Conservation (phyloP, 2,797 vertebrate genomes). For the Thripadectes ignobilis region DNA sequence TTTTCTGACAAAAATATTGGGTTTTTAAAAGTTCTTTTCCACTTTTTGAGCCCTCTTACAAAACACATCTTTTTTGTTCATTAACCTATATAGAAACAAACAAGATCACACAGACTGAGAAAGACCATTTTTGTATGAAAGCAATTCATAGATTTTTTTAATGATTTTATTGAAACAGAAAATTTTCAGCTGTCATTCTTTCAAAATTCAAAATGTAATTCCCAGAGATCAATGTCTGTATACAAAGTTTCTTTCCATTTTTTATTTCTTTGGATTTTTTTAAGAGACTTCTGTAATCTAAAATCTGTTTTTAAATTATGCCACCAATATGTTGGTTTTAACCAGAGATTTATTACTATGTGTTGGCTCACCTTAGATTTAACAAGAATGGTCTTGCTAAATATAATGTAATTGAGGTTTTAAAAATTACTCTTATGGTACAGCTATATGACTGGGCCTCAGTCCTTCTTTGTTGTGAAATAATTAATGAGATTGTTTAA, state of each 20-base stretch:
- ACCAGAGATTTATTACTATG: background rate
- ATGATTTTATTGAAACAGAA: background rate
- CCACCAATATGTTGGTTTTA: background rate
- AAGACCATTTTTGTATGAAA: background rate
- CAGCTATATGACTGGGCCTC: background rate
- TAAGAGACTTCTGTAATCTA: background rate
- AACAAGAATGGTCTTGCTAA: background rate
- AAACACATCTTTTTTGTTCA: background rate
- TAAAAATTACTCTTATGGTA: background rate
- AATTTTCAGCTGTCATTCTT: background rate
- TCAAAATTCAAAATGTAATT: background rate
- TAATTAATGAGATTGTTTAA: background rate
- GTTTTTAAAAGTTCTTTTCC: background rate
- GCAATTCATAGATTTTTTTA: background rate
- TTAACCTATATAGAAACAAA: background rate
- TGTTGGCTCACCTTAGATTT: background rate
- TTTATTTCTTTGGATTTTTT: background rate
- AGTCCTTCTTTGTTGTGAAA: background rate
- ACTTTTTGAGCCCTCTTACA: background rate
- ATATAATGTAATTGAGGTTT: background rate
- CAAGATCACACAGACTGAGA: background rate
- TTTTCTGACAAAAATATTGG: background rate
- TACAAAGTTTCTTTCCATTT: background rate
- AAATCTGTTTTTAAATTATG: background rate
- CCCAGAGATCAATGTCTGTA: background rate